Conservation (phyloP, 2,797 vertebrate genomes). For the Hyperoplus lanceolatus region DNA sequence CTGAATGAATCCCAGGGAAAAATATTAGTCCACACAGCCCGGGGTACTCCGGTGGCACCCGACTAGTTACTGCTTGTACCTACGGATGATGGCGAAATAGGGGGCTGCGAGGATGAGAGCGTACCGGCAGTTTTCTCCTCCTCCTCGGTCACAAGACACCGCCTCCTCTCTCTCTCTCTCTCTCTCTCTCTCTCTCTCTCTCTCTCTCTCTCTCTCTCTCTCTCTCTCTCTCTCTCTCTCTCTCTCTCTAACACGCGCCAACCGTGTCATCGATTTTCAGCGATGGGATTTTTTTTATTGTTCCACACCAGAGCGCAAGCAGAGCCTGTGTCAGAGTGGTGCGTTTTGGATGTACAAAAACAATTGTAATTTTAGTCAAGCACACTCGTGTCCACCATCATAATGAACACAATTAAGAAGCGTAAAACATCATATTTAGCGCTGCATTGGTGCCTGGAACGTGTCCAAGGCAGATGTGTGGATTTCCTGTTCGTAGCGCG, state of each 20-base stretch:
- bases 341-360: conserved; percentile 48
- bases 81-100: conserved; percentile 36
- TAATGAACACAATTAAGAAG: conserved; percentile 39
- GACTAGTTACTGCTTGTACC: conserved; percentile 40
- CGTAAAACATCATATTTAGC: conserved; percentile 13
- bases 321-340: conserved; percentile 47
- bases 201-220: conserved; percentile 42
- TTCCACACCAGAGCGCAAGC: conserved; percentile 49
- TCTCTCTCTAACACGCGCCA: not conserved
- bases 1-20: conserved; percentile 32
- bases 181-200: conserved; percentile 21
- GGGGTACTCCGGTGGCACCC: conserved; percentile 62
- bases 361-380: conserved; percentile 56
- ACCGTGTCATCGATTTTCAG: conserved; percentile 74
- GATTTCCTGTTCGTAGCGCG: not conserved
- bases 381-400: conserved; percentile 28
- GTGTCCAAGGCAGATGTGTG: not conserved
- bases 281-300: conserved; percentile 37
- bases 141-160: conserved; percentile 71
- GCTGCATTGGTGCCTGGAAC: not conserved
- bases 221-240: conserved; percentile 13
- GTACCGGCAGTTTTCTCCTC: conserved; percentile 67
- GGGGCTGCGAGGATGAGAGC: conserved; percentile 46
- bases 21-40: conserved; percentile 77
- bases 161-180: conserved; percentile 44